These are phyloP conservation scores for Ephydatia muelleri DNA, from an alignment of 37 sponge, comb jelly and placozoan species.

Conservation along the genomic window DNA sequence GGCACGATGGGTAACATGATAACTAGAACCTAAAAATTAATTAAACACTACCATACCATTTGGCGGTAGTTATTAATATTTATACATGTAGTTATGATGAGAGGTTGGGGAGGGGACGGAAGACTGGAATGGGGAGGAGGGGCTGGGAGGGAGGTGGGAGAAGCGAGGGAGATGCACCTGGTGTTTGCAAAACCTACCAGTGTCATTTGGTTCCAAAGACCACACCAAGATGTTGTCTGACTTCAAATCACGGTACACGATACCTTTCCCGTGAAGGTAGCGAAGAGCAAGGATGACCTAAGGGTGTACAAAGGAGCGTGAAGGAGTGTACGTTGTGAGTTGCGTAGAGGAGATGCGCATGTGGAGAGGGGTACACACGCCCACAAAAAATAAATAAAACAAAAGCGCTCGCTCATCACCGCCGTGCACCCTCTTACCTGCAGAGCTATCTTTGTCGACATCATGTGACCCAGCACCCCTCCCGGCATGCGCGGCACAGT, in stretches of 20 bases:
- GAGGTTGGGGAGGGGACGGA: background rate
- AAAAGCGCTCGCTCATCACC: background rate
- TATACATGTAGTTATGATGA: background rate
- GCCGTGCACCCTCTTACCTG: constrained; percentile 56
- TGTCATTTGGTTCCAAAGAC: constrained; percentile 66
- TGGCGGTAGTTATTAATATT: no score
- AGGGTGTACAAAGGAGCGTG: background rate
- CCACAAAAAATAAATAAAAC: no score
- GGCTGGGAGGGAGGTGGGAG: no score
- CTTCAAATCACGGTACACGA: constrained; percentile 93
- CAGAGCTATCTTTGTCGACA: constrained; percentile 75
- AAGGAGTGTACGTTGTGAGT: background rate
- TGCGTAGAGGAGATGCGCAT: background rate
- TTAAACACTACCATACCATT: no score
- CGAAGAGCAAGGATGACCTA: constrained; percentile 86
- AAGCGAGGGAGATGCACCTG: no score
- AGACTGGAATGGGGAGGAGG: no score
- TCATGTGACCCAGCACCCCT: constrained; percentile 80
- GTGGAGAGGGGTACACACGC: background rate
- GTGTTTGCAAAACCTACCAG: background rate
- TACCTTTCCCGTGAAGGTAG: constrained; percentile 83
- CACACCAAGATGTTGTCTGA: constrained; percentile 93
- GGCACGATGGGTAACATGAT: no score
- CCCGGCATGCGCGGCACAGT: constrained; percentile 73
- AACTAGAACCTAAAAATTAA: no score